Evolutionary conservation across 2,113 vertebrate genomes (phyloP).

Genomic region (Anolis sagrei): DNA sequence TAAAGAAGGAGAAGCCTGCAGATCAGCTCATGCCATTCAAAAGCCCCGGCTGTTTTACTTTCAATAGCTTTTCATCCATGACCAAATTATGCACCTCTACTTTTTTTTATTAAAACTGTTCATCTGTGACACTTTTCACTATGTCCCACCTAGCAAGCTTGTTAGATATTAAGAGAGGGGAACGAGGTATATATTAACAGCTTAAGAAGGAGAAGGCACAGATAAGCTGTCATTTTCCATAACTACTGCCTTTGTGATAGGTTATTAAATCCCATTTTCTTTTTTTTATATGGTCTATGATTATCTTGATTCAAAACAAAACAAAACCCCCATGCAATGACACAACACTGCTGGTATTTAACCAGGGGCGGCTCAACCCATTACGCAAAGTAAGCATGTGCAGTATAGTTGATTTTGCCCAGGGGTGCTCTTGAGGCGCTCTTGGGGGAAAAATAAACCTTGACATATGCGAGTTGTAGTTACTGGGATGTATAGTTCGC

Average conservation of each 20-base stretch:
- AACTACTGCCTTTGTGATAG: slow-evolving; percentile 50
- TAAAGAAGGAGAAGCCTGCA: slow-evolving; percentile 64
- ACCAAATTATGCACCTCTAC: slow-evolving; percentile 67
- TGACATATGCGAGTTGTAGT: no score
- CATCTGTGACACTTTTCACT: slow-evolving; percentile 71
- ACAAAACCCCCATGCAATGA: slow-evolving; percentile 61
- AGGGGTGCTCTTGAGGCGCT: no score
- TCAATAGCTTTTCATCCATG: slow-evolving; percentile 73
- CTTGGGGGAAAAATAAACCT: no score
- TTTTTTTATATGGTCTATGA: slow-evolving; percentile 59
- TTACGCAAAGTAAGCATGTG: no score
- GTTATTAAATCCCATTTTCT: slow-evolving; percentile 56
- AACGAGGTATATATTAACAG: slow-evolving; percentile 64
- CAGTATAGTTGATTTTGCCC: no score
- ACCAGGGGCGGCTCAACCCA: no score
- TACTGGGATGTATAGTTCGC: no score
- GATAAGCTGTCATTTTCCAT: slow-evolving; percentile 57
- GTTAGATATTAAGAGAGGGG: slow-evolving; percentile 68
- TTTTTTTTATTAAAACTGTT: slow-evolving; percentile 72
- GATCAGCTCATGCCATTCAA: slow-evolving; percentile 59
- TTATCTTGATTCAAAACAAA: slow-evolving; percentile 55
- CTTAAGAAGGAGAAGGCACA: slow-evolving; percentile 67
- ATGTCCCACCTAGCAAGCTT: slow-evolving; percentile 69
- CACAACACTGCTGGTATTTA: slow-evolving; percentile 53
- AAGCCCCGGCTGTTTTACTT: slow-evolving; percentile 61